Base-by-base conservation (phyloP, 2,113 vertebrate species). In the Clarias macrocephalus region DNA sequence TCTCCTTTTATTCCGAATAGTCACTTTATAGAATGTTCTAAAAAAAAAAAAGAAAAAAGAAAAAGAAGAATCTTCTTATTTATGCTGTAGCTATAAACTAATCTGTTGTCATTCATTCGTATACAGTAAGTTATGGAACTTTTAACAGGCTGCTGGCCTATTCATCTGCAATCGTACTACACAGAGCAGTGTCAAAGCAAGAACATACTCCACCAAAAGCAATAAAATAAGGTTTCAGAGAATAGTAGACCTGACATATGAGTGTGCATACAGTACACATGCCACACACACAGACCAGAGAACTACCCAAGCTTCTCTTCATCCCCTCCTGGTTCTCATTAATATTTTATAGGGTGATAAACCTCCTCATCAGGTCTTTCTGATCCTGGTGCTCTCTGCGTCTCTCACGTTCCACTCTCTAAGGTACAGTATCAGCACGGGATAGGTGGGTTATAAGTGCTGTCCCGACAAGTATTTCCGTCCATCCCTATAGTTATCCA, bases 321-420 rank as follows among this genome's bases (percentile, higher is more conserved):
- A 52, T 68, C 59, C 30, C 73, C 66, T 82, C 56, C 77, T 87
- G 79, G 28, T 7, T 84, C 86, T 93, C 93, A 93, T 95, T 91
- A 91, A 94, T 93, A 89, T 94, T 95, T 94, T 89, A 94, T 91
- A 89, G 91, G 91, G 63, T 85, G 88, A 89, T 85, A 88, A 91
- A 66, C 68, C 84, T 85, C 77, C 84, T 90, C 90, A 89, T 87
- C 79, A 52, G 23, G 80, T 72, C 76, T 68, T 86, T 60, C 25
- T 56, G 63, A 59, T 86, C 12, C 33, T 54, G 21, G 28, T 52
- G 11, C 21, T 63, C 54, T 37, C 12, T 3, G 33, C 18, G 37
- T 72, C 84, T 28, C 15, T 56, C 33, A 1, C 48, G 48, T 85
- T 82, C 60, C 52, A 48, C 65, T 85, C 9, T 73, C 8, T 10